Percentiles rank a stretch among this genome's conserved stretches.
Conservation (phyloP, 2,888 invertebrate genomes). For the Ochropleura plecta region DNA sequence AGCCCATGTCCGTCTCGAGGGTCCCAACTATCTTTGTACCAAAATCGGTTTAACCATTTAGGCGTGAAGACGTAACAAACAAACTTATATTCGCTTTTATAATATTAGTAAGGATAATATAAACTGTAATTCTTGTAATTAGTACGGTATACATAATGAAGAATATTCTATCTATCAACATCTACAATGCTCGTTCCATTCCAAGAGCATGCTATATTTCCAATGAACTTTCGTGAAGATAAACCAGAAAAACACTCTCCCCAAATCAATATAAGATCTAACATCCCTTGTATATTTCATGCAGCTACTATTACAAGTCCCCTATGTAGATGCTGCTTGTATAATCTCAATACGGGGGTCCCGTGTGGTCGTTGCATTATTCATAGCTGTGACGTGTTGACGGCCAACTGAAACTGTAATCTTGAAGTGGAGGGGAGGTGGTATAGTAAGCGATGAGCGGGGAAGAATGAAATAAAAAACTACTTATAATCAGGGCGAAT, state of each 20-base stretch:
- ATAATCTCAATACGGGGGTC: constrained; percentile 56
- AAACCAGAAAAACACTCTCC: not conserved
- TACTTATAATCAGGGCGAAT: too few species aligned
- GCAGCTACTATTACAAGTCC: constrained; percentile 19
- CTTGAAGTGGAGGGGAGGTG: constrained; percentile 46
- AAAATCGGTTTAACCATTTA: too few species aligned
- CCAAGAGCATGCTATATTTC: not conserved
- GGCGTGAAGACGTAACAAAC: too few species aligned
- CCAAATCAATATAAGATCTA: constrained; percentile 12
- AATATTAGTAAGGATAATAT: too few species aligned
- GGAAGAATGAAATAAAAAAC: not conserved
- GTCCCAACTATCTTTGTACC: too few species aligned
- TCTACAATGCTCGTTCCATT: not conserved
- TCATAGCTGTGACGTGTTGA: constrained; percentile 63
- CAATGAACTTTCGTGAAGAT: not conserved
- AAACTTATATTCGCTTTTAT: too few species aligned
- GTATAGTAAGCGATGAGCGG: constrained; percentile 36
- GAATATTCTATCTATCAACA: not conserved
- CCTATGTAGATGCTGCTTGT: constrained; percentile 26
- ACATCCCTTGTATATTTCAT: constrained; percentile 45
- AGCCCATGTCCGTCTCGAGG: too few species aligned
- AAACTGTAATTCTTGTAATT: too few species aligned
- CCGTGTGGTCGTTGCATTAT: constrained; percentile 60
- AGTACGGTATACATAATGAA: too few species aligned
- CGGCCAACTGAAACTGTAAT: constrained; percentile 67